Conservation (phyloP, 2,113 vertebrate genomes). For the Narcine bancroftii region DNA sequence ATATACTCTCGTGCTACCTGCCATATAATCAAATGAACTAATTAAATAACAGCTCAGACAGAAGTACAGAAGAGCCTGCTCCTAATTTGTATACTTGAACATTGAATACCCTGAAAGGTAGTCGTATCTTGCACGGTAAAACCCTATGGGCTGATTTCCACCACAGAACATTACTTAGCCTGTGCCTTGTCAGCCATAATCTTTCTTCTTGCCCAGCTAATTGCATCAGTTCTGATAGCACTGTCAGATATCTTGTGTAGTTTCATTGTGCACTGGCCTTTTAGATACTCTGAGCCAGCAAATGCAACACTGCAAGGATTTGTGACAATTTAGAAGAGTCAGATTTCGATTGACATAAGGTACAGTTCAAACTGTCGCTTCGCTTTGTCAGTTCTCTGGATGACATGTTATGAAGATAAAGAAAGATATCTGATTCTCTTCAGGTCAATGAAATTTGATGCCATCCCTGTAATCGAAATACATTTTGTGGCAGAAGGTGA, state of each 20-base stretch:
- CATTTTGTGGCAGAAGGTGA: not conserved
- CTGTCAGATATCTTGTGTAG: not conserved
- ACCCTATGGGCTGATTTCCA: not conserved
- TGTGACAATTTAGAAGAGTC: not conserved
- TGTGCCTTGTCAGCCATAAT: not conserved
- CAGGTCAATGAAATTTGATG: not conserved
- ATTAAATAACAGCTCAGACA: too few relatives aligned
- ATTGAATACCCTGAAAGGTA: not conserved
- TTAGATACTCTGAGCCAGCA: not conserved
- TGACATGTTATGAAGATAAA: not conserved
- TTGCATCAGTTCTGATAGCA: not conserved
- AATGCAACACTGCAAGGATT: too few relatives aligned
- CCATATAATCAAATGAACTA: too few relatives aligned
- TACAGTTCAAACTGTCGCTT: not conserved
- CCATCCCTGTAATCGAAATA: not conserved
- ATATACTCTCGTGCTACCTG: not conserved
- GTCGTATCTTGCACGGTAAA: not conserved
- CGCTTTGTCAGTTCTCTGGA: not conserved
- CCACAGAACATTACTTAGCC: not conserved
- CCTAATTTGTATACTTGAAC: not conserved
- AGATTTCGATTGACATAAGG: not conserved
- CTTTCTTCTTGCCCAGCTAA: not conserved
- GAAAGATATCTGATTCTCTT: not conserved
- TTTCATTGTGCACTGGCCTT: not conserved
- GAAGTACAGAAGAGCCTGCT: too few relatives aligned